Evolutionary conservation across 1,140 invertebrate species (phyloP).

Genomic region (Drosophila sulfurigaster): DNA sequence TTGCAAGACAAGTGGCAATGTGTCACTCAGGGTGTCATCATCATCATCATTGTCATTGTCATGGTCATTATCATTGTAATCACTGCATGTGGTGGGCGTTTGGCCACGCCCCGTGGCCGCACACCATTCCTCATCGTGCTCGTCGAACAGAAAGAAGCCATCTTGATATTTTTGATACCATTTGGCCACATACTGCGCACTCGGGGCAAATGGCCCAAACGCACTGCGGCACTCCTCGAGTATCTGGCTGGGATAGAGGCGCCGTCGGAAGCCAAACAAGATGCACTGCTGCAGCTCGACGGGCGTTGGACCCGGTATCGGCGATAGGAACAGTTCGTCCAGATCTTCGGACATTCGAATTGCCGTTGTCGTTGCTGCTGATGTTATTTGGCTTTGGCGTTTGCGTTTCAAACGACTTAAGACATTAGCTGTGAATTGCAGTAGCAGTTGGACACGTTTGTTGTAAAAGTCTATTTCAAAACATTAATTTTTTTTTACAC

Average conservation of each 20-base stretch:
- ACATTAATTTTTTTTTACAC: constrained; percentile 21
- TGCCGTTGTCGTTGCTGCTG: constrained; percentile 30
- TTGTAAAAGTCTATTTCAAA: constrained; percentile 33
- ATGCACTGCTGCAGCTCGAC: constrained; percentile 75
- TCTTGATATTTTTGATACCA: constrained; percentile 76
- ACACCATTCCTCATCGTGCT: constrained; percentile 50
- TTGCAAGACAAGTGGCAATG: constrained; percentile 47
- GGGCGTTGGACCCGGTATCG: constrained; percentile 70
- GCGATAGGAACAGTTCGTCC: constrained; percentile 72
- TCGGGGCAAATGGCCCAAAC: constrained; percentile 71
- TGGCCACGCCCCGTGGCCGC: constrained; percentile 43
- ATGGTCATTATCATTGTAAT: constrained; percentile 46
- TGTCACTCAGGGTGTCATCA: constrained; percentile 22
- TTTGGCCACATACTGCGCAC: constrained; percentile 66
- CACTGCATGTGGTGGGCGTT: constrained; percentile 72
- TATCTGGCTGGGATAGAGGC: constrained; percentile 70
- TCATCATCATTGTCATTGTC: constrained; percentile 21
- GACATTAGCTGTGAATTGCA: constrained; percentile 70
- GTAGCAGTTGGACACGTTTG: constrained; percentile 3
- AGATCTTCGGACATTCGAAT: constrained; percentile 73
- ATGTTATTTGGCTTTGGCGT: constrained; percentile 12
- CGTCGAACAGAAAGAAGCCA: constrained; percentile 62
- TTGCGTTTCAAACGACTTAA: constrained; percentile 70
- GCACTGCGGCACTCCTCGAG: constrained; percentile 69
- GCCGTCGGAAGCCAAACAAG: constrained; percentile 70